Base-by-base conservation (phyloP, 2,888 invertebrate species). In the Xylota segnis region DNA sequence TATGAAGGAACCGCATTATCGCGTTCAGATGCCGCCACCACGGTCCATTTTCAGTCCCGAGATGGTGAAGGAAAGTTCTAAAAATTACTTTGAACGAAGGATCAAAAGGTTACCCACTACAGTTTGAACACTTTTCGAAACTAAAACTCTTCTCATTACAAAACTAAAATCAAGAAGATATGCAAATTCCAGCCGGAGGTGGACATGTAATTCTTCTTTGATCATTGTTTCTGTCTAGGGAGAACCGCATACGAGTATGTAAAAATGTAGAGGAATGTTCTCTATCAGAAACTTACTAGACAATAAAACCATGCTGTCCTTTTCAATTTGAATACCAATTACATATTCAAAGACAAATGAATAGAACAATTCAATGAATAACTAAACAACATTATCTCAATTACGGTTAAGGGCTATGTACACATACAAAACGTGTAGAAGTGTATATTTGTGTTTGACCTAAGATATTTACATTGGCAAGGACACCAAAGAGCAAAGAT, bases 301-400 rank as follows among this genome's bases (percentile, higher is more conserved):
- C 18, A 47, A 47, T 7, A 47, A 16, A 14, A 14, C 5, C 10
- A 47, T 52, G 4, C 12, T n/a, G n/a, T 52, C 56, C 32, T 16
- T 16, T 47, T 10, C 47, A 47, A 59, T 37, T 59, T 40, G 12
- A 59, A 59, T 40, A 23, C 58, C 58, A 40, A 59, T 59, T 40
- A 59, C 37, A 23, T 47, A 47, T 47, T 47, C 47, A 47, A 10
- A 18, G 5, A 40, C 37, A 5, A 9, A 58, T 37, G 10, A 18
- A 14, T 4, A 5, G n/a, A 40, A 23, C 58, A 59, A 59, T 40
- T 40, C 37, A 37, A 59, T 59, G 58, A 59, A 59, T 59, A 37
- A 23, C 58, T 37, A 59, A 59, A 59, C 37, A 59, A 59, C 58
- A 40, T 37, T 59, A 59, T 59, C 58, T 37, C 58, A 52, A 52